Evolutionary conservation across 2,797 vertebrate species (phyloP).

Genomic region (Argyrosomus regius): DNA sequence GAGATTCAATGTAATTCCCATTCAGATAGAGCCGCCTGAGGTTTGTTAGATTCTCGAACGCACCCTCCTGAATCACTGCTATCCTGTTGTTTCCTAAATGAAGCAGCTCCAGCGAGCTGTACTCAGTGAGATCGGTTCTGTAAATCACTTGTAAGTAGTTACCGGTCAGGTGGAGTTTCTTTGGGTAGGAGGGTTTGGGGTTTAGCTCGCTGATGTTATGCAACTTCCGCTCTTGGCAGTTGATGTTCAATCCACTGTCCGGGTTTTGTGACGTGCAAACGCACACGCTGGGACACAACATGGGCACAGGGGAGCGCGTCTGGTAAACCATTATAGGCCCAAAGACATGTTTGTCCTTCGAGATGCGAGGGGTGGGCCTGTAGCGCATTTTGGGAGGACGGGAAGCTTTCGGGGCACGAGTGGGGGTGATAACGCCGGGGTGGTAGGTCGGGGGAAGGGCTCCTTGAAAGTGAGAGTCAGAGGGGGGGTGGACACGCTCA

Average conservation of each 20-base stretch:
- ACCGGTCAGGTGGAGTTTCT: slow-evolving; percentile 97
- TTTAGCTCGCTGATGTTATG: slow-evolving; percentile 94
- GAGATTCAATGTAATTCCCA: slow-evolving; percentile 96
- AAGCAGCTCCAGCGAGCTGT: slow-evolving; percentile 93
- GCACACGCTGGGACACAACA: slow-evolving; percentile 92
- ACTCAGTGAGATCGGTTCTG: slow-evolving; percentile 91
- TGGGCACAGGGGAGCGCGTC: slow-evolving; percentile 94
- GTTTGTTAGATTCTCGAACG: slow-evolving; percentile 95
- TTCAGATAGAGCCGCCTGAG: slow-evolving; percentile 97
- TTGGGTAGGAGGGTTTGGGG: slow-evolving; percentile 94
- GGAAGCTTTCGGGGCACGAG: slow-evolving; percentile 91
- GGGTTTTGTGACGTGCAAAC: slow-evolving; percentile 95
- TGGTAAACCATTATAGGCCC: slow-evolving; percentile 99
- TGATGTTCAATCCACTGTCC: slow-evolving; percentile 95
- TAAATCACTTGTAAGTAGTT: slow-evolving; percentile 96
- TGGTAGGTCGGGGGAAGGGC: slow-evolving; percentile 89
- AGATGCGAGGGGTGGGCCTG: slow-evolving; percentile 92
- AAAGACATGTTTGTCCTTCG: slow-evolving; percentile 95
- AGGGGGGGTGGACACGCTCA: slow-evolving; percentile 86
- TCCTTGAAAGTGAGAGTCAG: slow-evolving; percentile 89
- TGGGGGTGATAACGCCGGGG: slow-evolving; percentile 88
- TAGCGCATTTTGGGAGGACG: slow-evolving; percentile 94
- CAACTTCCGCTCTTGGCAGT: slow-evolving; percentile 96
- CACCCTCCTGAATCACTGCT: slow-evolving; percentile 94
- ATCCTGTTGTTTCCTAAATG: slow-evolving; percentile 98